Base-by-base conservation (phyloP, 2,888 invertebrate genomes). In the Oligia latruncula region DNA sequence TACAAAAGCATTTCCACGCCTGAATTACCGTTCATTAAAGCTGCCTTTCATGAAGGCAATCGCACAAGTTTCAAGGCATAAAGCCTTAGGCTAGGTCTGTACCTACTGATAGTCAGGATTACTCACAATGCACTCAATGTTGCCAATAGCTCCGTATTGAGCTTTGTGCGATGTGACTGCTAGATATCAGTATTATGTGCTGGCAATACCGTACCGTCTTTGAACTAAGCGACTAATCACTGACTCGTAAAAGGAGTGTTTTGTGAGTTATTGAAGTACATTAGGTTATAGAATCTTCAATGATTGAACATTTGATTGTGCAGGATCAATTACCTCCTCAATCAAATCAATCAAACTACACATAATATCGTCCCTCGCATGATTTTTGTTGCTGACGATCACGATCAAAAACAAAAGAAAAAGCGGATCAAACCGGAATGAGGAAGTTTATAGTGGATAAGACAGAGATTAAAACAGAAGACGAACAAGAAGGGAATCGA, bases 81-180 rank as follows among this genome's bases (percentile, higher is more conserved):
- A 73, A 76, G 52, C 77, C 46, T 35, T 17, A 20, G 15, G 6
- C 58, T 46, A 29, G 35, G 62, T 46, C 23, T 62, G 23, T 20
- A 29, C 29, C 29, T 29, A 29, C 68, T 62, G 72, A 71, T 76
- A 76, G 20, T 46, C 65, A 23, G 60, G n/a, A 66, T 78, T 60
- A 15, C 55, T 52, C 55, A 60, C 70, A 84, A 81, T 72, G 60
- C 71, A 73, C 85, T 43, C 85, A 81, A 64, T 85, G 74, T 78
- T 73, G 66, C 71, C 85, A 76, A 76, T 71, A 72, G 71, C 67
- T 70, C 74, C 68, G 74, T 46, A 71, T 62, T 65, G 46, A 72
- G 82, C 86, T 77, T 85, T 75, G 77, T 85, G 74, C 35, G 29
- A 68, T n/a, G 60, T 74, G 70, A 71, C 65, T 71, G 35, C 58